Conservation (phyloP, 2,113 vertebrate genomes). For the Phylloscopus trochilus region DNA sequence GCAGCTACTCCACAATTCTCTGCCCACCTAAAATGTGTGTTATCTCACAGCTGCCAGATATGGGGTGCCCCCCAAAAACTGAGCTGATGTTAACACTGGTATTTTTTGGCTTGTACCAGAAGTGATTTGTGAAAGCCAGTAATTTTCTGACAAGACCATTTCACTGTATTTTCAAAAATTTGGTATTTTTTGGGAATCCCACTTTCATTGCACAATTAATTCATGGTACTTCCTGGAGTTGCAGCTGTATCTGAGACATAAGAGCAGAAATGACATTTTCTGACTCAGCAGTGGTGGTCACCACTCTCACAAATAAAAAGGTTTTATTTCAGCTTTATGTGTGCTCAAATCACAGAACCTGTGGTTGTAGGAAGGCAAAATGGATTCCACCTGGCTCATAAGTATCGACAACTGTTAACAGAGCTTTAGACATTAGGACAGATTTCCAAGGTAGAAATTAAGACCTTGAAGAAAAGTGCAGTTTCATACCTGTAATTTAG, state of each 20-base stretch:
- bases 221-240: neutral
- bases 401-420: neutral
- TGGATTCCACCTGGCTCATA: neutral
- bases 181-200: neutral
- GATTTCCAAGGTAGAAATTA: neutral
- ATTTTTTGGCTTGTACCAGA: neutral
- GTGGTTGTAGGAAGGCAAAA: neutral
- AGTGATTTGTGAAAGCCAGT: neutral
- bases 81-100: neutral
- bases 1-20: neutral
- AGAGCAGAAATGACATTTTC: neutral
- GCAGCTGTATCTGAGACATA: neutral
- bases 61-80: neutral
- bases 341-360: neutral
- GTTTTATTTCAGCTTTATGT: neutral
- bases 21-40: neutral
- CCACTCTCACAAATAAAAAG: neutral
- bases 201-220: neutral
- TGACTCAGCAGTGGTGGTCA: neutral
- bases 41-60: neutral
- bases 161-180: neutral
- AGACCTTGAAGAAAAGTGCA: slow-evolving; percentile 7
- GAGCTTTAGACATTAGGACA: neutral
- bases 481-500: slow-evolving; percentile 22
- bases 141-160: neutral